phyloP scores from a whole-genome alignment of 2,113 vertebrate species.

The Brachypteracias leptosomus region DNA sequence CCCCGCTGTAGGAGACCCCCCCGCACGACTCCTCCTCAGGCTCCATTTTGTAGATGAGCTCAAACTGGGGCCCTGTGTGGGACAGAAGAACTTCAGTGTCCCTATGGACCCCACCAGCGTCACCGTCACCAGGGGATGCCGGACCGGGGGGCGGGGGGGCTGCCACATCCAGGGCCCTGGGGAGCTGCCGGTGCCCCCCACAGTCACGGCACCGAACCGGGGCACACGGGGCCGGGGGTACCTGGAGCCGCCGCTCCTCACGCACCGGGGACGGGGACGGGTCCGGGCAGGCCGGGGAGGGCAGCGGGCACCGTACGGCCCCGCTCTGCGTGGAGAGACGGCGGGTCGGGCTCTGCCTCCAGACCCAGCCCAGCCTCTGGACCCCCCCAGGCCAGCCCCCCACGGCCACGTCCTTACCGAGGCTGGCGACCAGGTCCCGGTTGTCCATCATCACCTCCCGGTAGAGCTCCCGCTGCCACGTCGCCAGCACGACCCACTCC shows the following conservation, averaged over 20 bases:
- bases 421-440: slow-evolving; percentile 1
- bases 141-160: not conserved
- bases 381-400: not conserved
- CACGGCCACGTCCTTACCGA: not conserved
- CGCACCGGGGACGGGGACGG: not conserved
- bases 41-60: not conserved
- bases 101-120: fast-evolving
- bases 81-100: not conserved
- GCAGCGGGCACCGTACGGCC: not conserved
- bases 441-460: slow-evolving; percentile 44
- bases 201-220: fast-evolving
- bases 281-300: not conserved
- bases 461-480: not conserved
- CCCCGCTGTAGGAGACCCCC: fast-evolving
- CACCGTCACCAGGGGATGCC: not conserved
- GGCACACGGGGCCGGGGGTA: not conserved
- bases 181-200: not conserved
- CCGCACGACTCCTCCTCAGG: not conserved
- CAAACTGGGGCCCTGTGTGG: not conserved
- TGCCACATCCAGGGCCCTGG: not conserved
- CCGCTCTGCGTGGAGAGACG: not conserved
- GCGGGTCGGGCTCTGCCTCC: not conserved
- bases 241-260: not conserved
- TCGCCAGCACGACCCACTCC: not conserved
- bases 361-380: not conserved